A percentile compares a stretch with the other conserved stretches of the same genome.
Evolutionary conservation across 2,888 invertebrate species (phyloP).

Genomic region (Phengaris arion): DNA sequence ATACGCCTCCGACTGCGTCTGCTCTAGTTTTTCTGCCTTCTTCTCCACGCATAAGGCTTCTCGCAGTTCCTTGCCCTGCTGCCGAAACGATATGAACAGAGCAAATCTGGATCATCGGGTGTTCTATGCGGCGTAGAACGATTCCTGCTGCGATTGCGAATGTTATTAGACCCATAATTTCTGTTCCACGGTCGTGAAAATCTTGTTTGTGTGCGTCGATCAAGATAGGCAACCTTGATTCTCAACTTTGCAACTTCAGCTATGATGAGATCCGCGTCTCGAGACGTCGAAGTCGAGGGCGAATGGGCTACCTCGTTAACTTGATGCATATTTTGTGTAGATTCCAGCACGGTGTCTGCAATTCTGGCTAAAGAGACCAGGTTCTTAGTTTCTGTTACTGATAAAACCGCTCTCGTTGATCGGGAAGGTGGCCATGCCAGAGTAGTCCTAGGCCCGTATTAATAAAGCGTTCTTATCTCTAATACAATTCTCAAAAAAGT

Average conservation of each 20-base stretch:
- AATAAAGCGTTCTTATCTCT: too few relatives aligned
- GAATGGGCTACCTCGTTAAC: not conserved
- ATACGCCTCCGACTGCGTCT: slow-evolving; percentile 22
- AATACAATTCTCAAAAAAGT: too few relatives aligned
- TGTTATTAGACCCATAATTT: not conserved
- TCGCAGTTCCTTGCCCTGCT: not conserved
- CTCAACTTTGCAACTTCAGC: not conserved
- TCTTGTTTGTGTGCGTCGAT: too few relatives aligned
- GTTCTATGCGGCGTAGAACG: not conserved
- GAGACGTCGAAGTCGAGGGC: not conserved
- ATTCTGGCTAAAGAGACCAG: not conserved
- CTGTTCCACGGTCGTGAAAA: not conserved
- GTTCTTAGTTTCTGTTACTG: not conserved
- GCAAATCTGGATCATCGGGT: not conserved
- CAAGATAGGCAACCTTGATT: not conserved
- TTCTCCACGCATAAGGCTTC: slow-evolving; percentile 23
- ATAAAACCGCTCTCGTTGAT: not conserved
- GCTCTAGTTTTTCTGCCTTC: slow-evolving; percentile 23
- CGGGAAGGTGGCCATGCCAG: not conserved
- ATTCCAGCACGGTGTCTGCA: not conserved
- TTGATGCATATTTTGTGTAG: not conserved
- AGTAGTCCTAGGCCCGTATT: too few relatives aligned
- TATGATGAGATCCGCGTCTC: slow-evolving; percentile 8
- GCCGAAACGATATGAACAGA: not conserved
- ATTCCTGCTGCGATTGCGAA: not conserved